phyloP scores from a whole-genome alignment of 2,113 vertebrate genomes.

The Gnathonemus echidnorhynchus region DNA sequence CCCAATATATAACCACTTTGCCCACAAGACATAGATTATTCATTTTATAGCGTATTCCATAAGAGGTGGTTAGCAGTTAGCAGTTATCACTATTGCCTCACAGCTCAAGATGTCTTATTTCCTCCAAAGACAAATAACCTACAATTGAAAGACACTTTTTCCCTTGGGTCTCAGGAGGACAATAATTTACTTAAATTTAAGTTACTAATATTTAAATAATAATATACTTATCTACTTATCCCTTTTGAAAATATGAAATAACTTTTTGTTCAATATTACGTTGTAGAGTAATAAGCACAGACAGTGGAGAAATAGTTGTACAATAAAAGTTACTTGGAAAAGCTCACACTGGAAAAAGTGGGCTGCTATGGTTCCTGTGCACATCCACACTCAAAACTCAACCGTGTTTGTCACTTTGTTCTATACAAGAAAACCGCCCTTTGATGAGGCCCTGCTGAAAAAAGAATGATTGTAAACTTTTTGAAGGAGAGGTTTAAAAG shows the following conservation, averaged over 20 bases:
- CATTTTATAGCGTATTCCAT: too few species aligned
- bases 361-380: conserved; percentile 21
- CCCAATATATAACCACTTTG: too few species aligned
- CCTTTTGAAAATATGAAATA: background rate
- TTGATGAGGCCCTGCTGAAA: background rate
- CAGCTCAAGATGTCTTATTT: too few species aligned
- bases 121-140: too few species aligned
- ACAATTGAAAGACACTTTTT: too few species aligned
- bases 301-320: background rate
- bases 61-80: too few species aligned
- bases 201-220: background rate
- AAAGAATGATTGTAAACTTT: background rate
- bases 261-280: background rate
- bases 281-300: background rate
- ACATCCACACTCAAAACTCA: conserved; percentile 31
- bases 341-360: background rate
- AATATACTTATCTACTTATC: background rate
- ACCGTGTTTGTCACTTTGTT: conserved; percentile 34
- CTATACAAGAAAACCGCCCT: conserved; percentile 26
- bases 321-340: too few species aligned
- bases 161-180: too few species aligned
- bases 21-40: too few species aligned
- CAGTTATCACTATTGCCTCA: too few species aligned
- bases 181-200: background rate
- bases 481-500: background rate